phyloP scores from a whole-genome alignment of 23 tunicate species.

The Halocynthia aurantium region DNA sequence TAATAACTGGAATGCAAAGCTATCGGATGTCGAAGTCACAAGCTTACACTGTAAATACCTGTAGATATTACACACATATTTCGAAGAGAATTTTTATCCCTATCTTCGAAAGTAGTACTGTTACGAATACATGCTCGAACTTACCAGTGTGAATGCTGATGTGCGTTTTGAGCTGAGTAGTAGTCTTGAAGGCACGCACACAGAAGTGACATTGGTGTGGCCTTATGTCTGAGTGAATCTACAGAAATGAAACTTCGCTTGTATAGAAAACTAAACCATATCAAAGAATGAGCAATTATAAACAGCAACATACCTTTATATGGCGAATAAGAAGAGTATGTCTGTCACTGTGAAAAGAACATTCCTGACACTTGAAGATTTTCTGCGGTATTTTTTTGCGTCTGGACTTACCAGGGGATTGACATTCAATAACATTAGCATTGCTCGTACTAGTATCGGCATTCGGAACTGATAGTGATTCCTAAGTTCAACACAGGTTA shows the following conservation, averaged over 20 bases:
- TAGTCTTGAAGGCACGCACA: conserved; percentile 95
- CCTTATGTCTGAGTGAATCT: conserved; percentile 96
- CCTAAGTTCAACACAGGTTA: conserved; percentile 10
- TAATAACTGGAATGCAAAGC: neutral
- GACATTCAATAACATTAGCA: conserved; percentile 33
- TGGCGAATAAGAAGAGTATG: conserved; percentile 94
- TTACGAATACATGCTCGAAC: neutral
- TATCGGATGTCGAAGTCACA: neutral
- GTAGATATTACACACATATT: neutral
- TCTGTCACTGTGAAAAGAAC: conserved; percentile 95
- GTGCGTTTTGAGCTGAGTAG: conserved; percentile 88
- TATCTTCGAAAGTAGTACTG: neutral
- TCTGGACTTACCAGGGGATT: conserved; percentile 56
- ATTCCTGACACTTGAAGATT: conserved; percentile 94
- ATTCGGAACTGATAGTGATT: conserved; percentile 86
- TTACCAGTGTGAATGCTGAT: conserved; percentile 97
- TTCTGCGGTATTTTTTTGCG: conserved; percentile 57
- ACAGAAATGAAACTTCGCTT: neutral
- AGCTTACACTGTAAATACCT: neutral
- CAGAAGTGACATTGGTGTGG: conserved; percentile 98
- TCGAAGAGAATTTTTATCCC: neutral
- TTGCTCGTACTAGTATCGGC: conserved; percentile 25
- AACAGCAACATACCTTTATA: conserved; percentile 46
- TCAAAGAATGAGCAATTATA: neutral
- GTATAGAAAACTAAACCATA: too few species aligned